Conservation (phyloP, 2,888 invertebrate species). For the Frankliniella fusca region DNA sequence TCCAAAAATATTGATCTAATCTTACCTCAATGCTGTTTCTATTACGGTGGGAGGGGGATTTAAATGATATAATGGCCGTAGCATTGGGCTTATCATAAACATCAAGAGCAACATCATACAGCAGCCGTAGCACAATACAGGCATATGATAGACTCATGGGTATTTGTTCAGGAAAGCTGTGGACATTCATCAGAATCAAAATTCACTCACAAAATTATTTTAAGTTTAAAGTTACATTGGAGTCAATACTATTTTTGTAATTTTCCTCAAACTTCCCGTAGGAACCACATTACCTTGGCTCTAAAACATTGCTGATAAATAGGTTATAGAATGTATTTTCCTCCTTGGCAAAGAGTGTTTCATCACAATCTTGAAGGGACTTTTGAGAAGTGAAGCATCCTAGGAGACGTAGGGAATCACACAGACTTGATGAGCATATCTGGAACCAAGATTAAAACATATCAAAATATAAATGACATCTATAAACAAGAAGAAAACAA, state of each 20-base stretch:
- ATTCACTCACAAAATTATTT: background rate
- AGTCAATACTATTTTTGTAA: constrained; percentile 3
- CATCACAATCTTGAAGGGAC: constrained; percentile 50
- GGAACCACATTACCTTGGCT: constrained; percentile 56
- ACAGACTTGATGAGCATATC: constrained; percentile 90
- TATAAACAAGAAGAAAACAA: constrained; percentile 5
- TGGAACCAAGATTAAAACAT: constrained; percentile 44
- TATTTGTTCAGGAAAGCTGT: constrained; percentile 65
- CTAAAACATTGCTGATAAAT: constrained; percentile 71
- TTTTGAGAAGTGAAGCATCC: constrained; percentile 77
- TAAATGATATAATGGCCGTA: constrained; percentile 41
- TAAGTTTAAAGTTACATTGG: background rate
- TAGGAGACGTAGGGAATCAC: constrained; percentile 84
- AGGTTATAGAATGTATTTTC: constrained; percentile 62
- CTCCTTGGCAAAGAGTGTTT: constrained; percentile 46
- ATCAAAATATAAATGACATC: constrained; percentile 20
- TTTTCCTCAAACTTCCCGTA: background rate
- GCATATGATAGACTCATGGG: constrained; percentile 77
- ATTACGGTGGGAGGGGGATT: constrained; percentile 44
- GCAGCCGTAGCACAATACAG: constrained; percentile 75
- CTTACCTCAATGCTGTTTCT: constrained; percentile 56
- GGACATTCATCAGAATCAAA: constrained; percentile 26
- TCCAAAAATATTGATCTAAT: constrained; percentile 42
- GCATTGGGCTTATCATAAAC: constrained; percentile 83
- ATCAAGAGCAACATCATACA: constrained; percentile 94